Conservation (phyloP, 2,888 invertebrate species). For the Lepidocyrtinus sp. region DNA sequence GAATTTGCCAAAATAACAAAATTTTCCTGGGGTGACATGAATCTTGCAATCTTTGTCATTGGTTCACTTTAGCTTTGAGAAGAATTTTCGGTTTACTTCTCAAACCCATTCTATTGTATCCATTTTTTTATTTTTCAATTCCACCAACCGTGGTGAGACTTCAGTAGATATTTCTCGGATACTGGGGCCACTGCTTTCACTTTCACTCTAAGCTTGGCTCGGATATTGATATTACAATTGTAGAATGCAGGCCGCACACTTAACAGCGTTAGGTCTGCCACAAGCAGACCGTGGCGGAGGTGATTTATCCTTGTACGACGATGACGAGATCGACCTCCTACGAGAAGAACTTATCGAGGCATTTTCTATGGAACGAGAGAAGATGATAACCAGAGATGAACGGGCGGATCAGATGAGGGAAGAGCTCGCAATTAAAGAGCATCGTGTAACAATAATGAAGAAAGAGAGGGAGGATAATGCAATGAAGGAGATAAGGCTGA, state of each 20-base stretch:
- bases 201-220: no score
- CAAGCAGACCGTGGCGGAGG: neutral
- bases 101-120: no score
- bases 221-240: no score
- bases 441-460: neutral
- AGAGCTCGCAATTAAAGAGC: neutral
- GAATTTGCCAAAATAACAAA: no score
- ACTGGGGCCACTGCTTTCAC: no score
- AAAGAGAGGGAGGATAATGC: neutral
- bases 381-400: constrained; percentile 30
- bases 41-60: no score
- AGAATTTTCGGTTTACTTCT: no score
- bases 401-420: neutral
- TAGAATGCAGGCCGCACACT: neutral
- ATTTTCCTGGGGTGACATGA: no score
- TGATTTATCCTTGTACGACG: constrained; percentile 6
- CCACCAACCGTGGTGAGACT: no score
- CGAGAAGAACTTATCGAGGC: constrained; percentile 32
- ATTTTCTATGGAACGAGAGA: constrained; percentile 7
- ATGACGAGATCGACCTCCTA: constrained; percentile 27
- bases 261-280: neutral
- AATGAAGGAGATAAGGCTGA: neutral
- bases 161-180: no score
- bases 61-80: no score
- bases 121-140: no score